phyloP scores from a whole-genome alignment of 2,797 vertebrate species.

The Apogon talboti region DNA sequence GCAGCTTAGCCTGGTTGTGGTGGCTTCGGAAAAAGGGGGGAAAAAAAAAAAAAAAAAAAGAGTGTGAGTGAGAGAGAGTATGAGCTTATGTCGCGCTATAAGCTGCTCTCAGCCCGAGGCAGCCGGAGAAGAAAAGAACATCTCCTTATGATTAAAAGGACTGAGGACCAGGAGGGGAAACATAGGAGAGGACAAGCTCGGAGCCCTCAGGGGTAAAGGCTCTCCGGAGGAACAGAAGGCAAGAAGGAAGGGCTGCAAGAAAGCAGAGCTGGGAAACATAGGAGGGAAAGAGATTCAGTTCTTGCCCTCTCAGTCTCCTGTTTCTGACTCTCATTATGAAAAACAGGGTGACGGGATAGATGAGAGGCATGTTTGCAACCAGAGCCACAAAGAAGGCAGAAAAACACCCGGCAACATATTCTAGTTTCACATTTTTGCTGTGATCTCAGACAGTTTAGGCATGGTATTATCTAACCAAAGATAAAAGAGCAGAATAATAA shows the following conservation, averaged over 20 bases:
- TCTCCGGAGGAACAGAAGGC: slow-evolving; percentile 66
- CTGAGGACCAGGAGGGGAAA: slow-evolving; percentile 76
- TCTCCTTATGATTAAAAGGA: slow-evolving; percentile 80
- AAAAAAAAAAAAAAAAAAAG: slow-evolving; percentile 21
- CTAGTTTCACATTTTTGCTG: slow-evolving; percentile 31
- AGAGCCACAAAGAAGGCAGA: slow-evolving; percentile 63
- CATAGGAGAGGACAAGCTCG: slow-evolving; percentile 72
- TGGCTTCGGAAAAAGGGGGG: slow-evolving; percentile 49
- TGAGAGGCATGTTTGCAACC: slow-evolving; percentile 65
- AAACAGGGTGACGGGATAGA: slow-evolving; percentile 56
- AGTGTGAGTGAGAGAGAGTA: slow-evolving; percentile 45
- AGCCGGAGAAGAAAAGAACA: slow-evolving; percentile 77
- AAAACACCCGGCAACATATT: slow-evolving; percentile 43
- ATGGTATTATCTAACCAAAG: slow-evolving; percentile 41
- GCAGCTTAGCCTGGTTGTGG: slow-evolving; percentile 45
- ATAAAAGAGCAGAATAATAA: slow-evolving; percentile 28
- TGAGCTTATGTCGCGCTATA: slow-evolving; percentile 69
- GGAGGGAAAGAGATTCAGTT: slow-evolving; percentile 47
- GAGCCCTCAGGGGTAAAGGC: slow-evolving; percentile 61
- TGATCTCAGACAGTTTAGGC: slow-evolving; percentile 35
- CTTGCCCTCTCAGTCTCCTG: slow-evolving; percentile 52
- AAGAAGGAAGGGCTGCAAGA: slow-evolving; percentile 54
- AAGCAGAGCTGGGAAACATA: slow-evolving; percentile 42
- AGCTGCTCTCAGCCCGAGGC: slow-evolving; percentile 77
- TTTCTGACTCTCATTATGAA: slow-evolving; percentile 61